phyloP scores from a whole-genome alignment of 2,797 vertebrate species.

The Poeciliopsis presidionis region DNA sequence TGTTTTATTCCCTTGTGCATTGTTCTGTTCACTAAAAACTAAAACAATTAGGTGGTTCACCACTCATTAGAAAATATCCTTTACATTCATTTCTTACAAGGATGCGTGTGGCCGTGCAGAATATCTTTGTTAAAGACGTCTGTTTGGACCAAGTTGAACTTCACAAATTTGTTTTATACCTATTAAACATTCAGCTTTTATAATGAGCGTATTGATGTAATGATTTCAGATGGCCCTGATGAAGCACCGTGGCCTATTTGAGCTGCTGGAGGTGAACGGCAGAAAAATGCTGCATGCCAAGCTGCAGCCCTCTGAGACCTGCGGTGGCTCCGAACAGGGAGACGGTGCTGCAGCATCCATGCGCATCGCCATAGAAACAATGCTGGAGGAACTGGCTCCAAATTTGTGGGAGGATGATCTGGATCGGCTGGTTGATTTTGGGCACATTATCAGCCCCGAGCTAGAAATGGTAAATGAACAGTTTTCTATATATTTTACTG shows the following conservation, averaged over 20 bases:
- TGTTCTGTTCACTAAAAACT: background rate
- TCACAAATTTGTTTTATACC: background rate
- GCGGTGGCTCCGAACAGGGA: background rate
- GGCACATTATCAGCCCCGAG: conserved; percentile 85
- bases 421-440: conserved; percentile 84
- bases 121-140: background rate
- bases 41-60: background rate
- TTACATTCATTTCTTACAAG: background rate
- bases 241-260: conserved; percentile 83
- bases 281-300: conserved; percentile 75
- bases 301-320: conserved; percentile 71
- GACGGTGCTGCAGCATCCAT: conserved; percentile 71
- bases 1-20: background rate
- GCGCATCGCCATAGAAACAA: conserved; percentile 83
- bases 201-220: background rate
- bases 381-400: conserved; percentile 85
- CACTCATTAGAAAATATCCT: background rate
- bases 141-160: background rate
- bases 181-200: background rate
- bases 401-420: conserved; percentile 87
- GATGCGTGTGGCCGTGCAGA: background rate
- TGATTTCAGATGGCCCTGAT: conserved; percentile 83
- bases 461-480: conserved; percentile 80
- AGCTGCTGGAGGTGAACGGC: conserved; percentile 79
- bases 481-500: background rate